These are phyloP conservation scores for Muricea muricata DNA, from an alignment of 92 coral and sea anemone genomes.

Conservation along the genomic window DNA sequence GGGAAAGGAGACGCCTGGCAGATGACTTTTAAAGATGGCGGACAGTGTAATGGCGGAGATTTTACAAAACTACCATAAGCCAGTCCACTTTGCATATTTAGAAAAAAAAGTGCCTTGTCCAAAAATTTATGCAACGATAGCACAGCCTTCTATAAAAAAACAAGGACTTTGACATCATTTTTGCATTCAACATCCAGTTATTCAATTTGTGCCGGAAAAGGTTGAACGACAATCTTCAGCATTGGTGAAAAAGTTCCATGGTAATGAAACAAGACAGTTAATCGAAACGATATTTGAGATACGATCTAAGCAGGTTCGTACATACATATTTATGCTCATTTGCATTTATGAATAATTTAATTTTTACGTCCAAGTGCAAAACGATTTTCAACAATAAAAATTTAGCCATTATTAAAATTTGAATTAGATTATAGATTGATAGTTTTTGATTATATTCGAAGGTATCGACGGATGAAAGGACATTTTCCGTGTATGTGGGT, in stretches of 20 bases:
- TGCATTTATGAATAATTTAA: background rate
- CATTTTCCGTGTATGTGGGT: constrained; percentile 7
- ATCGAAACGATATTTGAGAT: constrained; percentile 5
- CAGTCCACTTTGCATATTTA: constrained; percentile 9
- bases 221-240: background rate
- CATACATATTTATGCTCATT: background rate
- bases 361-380: background rate
- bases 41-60: background rate
- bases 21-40: constrained; percentile 19
- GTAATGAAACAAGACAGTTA: background rate
- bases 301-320: background rate
- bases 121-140: background rate
- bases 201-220: background rate
- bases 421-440: too few relatives aligned
- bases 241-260: background rate
- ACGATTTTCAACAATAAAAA: background rate
- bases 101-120: constrained; percentile 5
- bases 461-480: constrained; percentile 44
- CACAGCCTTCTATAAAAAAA: background rate
- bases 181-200: background rate
- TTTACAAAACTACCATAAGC: background rate
- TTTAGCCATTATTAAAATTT: too few relatives aligned
- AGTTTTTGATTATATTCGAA: background rate
- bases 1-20: constrained; percentile 9
- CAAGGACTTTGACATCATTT: constrained; percentile 16